Evolutionary conservation across 2,113 vertebrate species (phyloP).

Genomic region (Gorsachius goisagi): DNA sequence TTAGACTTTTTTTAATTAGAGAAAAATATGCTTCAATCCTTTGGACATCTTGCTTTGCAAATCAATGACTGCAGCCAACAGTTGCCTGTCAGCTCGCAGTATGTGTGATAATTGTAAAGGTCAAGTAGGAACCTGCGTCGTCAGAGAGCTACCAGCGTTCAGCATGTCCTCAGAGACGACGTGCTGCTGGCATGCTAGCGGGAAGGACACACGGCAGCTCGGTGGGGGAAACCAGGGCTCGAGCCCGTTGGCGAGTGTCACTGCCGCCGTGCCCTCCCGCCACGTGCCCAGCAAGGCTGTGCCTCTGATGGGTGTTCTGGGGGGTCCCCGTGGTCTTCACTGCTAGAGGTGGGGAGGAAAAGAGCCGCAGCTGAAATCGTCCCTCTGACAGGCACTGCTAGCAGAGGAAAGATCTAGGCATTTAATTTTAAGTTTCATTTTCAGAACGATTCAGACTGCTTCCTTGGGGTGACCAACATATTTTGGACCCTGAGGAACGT

Average conservation of each 20-base stretch:
- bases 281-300: background rate
- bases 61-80: constrained; percentile 29
- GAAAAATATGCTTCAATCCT: constrained; percentile 28
- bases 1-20: constrained; percentile 27
- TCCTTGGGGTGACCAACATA: background rate
- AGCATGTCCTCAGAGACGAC: background rate
- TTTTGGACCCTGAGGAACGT: background rate
- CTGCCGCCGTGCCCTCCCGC: background rate
- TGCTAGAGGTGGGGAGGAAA: background rate
- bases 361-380: background rate
- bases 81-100: constrained; percentile 17
- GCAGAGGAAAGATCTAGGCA: background rate
- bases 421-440: constrained; percentile 31
- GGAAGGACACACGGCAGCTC: background rate
- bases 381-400: background rate
- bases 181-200: background rate
- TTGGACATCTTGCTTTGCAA: constrained; percentile 45
- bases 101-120: constrained; percentile 50
- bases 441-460: background rate
- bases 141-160: background rate
- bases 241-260: background rate
- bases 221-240: background rate
- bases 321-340: rapidly evolving
- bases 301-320: background rate
- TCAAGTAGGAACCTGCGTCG: constrained; percentile 28